A percentile compares a stretch with the other conserved stretches of the same genome.
Evolutionary conservation across 2,888 invertebrate species (phyloP).

Genomic region (Graphium colonna): DNA sequence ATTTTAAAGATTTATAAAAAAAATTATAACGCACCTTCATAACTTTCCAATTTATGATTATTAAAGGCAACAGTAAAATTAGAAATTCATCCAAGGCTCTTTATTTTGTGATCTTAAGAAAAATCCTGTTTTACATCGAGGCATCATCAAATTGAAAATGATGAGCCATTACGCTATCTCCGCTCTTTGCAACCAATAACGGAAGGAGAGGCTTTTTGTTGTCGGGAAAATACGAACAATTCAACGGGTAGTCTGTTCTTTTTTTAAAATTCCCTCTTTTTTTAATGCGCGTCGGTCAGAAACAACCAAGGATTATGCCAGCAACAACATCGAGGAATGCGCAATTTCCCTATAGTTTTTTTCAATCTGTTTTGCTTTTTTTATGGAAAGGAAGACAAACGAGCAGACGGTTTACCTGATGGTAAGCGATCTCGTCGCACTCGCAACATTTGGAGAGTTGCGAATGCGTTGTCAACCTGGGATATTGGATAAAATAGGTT

Average conservation of each 20-base stretch:
- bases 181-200: background rate
- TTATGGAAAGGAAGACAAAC: too few relatives aligned
- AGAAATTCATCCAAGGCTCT: background rate
- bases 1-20: too few relatives aligned
- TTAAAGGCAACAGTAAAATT: too few relatives aligned
- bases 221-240: conserved; percentile 7
- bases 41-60: too few relatives aligned
- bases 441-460: too few relatives aligned
- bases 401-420: too few relatives aligned
- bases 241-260: conserved; percentile 3
- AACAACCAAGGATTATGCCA: background rate
- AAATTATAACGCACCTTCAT: too few relatives aligned
- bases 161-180: conserved; percentile 2
- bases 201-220: conserved; percentile 3
- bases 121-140: background rate
- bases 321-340: background rate
- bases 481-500: too few relatives aligned
- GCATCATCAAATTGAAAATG: background rate
- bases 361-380: too few relatives aligned
- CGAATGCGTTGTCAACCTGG: too few relatives aligned
- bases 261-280: background rate
- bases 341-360: too few relatives aligned
- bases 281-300: background rate
- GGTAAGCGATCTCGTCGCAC: too few relatives aligned
- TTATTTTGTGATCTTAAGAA: background rate